Evolutionary conservation across 2,113 vertebrate species (phyloP).

Genomic region (Aspiorhynchus laticeps): DNA sequence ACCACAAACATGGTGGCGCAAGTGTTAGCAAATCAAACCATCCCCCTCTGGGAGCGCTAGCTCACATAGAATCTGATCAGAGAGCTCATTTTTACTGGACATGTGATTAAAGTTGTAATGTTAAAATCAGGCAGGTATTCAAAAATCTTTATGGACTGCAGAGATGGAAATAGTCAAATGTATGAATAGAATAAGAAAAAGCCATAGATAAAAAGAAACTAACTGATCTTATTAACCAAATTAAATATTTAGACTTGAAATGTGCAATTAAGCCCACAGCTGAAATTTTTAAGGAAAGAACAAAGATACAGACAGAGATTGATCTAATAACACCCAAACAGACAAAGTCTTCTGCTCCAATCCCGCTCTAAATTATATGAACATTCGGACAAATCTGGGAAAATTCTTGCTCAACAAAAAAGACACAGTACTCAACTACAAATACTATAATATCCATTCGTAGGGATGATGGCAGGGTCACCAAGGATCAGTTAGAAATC

Average conservation of each 20-base stretch:
- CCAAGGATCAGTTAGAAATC: too few species aligned
- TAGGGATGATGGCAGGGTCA: not conserved
- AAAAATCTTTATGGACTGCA: too few species aligned
- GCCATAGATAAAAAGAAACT: not conserved
- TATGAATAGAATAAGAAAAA: too few species aligned
- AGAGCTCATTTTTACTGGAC: too few species aligned
- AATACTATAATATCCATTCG: not conserved
- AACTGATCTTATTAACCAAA: not conserved
- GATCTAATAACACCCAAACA: not conserved
- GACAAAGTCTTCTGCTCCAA: not conserved
- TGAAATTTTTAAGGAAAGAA: not conserved
- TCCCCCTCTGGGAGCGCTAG: too few species aligned
- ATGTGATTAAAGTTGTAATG: too few species aligned
- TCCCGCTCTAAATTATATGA: not conserved
- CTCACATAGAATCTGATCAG: too few species aligned
- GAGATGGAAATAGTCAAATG: too few species aligned
- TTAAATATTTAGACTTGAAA: not conserved
- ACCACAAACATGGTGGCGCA: too few species aligned
- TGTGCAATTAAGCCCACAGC: not conserved
- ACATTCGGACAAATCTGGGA: not conserved
- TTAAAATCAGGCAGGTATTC: too few species aligned
- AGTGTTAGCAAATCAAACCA: too few species aligned
- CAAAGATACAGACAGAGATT: not conserved
- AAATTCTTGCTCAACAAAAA: not conserved
- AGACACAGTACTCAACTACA: not conserved